Evolutionary conservation across 1,140 invertebrate genomes (phyloP).

Genomic region (Drosophila hydei): DNA sequence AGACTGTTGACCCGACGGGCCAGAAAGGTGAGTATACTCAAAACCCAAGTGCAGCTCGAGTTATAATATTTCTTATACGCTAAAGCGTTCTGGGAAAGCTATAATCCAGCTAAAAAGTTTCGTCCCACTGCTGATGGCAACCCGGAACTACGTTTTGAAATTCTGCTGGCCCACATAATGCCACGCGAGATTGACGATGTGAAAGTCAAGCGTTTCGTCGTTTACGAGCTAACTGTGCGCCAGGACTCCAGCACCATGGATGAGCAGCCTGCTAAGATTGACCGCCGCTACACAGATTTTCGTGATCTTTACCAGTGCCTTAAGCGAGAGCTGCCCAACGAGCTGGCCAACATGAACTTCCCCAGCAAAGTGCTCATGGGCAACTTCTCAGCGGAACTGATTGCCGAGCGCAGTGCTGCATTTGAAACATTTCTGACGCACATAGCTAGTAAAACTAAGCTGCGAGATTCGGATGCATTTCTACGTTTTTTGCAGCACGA

Average conservation of each 20-base stretch:
- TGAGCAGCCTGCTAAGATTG: conserved; percentile 87
- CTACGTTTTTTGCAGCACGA: conserved; percentile 88
- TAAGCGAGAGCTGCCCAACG: conserved; percentile 86
- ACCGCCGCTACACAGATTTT: conserved; percentile 91
- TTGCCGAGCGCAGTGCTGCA: conserved; percentile 88
- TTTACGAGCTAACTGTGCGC: conserved; percentile 87
- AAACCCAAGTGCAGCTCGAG: not conserved
- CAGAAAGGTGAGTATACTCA: conserved; percentile 52
- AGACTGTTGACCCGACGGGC: conserved; percentile 35
- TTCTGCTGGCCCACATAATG: conserved; percentile 84
- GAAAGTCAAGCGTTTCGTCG: conserved; percentile 87
- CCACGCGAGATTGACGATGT: conserved; percentile 83
- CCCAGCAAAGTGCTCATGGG: conserved; percentile 90
- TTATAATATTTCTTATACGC: not conserved
- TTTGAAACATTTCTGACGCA: conserved; percentile 89
- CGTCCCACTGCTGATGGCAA: conserved; percentile 59
- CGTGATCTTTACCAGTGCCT: conserved; percentile 87
- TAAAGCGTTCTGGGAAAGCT: conserved; percentile 73
- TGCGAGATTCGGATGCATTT: conserved; percentile 87
- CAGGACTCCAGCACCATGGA: conserved; percentile 85
- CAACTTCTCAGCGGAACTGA: conserved; percentile 90
- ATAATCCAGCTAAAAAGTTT: conserved; percentile 16
- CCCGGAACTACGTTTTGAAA: conserved; percentile 84
- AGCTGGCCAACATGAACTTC: conserved; percentile 87
- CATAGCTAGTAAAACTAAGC: conserved; percentile 85